Evolutionary conservation across 2,113 vertebrate species (phyloP).

Genomic region (Andinoacara biseriatus): DNA sequence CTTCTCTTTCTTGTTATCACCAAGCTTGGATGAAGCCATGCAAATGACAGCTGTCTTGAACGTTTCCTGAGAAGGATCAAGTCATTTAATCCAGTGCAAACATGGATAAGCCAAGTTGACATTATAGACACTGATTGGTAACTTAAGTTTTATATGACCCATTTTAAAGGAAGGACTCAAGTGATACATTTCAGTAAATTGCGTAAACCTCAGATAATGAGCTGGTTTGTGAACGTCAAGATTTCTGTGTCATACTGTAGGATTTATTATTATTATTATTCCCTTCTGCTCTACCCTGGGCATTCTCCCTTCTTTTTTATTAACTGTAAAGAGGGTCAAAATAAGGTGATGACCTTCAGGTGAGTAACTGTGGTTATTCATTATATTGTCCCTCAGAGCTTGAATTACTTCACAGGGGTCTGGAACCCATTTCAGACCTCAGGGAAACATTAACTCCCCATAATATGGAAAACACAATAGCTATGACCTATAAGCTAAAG

Average conservation of each 20-base stretch:
- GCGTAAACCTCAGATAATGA: not conserved
- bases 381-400: conserved; percentile 48
- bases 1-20: not conserved
- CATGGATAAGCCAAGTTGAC: not conserved
- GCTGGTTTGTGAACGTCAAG: not conserved
- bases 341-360: conserved; percentile 37
- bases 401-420: conserved; percentile 50
- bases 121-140: not conserved
- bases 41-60: not conserved
- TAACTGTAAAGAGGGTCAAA: conserved; percentile 46
- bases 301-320: conserved; percentile 3
- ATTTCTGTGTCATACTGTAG: not conserved
- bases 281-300: not conserved
- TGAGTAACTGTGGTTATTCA: conserved; percentile 40
- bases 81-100: conserved; percentile 26
- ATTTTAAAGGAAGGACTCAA: not conserved
- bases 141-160: not conserved
- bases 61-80: not conserved
- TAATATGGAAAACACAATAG: conserved; percentile 37
- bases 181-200: not conserved
- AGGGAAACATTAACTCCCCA: conserved; percentile 30
- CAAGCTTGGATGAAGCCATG: not conserved
- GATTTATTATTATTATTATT: conserved; percentile 22
- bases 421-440: conserved; percentile 33
- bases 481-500: conserved; percentile 39